phyloP scores from a whole-genome alignment of 2,888 invertebrate genomes.

The Halictus quadricinctus region DNA sequence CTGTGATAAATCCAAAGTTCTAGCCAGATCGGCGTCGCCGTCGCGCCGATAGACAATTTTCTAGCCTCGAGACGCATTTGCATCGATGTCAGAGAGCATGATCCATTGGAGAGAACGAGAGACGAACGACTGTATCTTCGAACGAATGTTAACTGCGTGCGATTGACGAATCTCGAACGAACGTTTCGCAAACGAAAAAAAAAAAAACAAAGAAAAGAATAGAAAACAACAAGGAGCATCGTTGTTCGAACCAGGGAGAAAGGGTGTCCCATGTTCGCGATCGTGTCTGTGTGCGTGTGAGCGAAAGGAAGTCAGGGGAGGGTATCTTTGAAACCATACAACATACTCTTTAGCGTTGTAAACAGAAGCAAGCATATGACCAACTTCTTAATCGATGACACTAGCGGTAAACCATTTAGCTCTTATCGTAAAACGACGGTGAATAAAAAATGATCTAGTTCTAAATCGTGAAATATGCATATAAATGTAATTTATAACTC shows the following conservation, averaged over 20 bases:
- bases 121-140: neutral
- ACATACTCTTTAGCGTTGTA: conserved; percentile 51
- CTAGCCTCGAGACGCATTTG: conserved; percentile 44
- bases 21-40: conserved; percentile 50
- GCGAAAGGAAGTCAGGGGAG: conserved; percentile 20
- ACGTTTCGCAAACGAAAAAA: neutral
- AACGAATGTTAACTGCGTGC: neutral
- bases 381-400: conserved; percentile 65
- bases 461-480: conserved; percentile 36
- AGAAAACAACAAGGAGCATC: neutral
- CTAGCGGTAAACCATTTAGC: conserved; percentile 44
- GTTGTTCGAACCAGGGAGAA: neutral
- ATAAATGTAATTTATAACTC: conserved; percentile 42
- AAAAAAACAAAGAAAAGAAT: neutral
- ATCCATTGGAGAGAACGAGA: neutral
- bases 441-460: conserved; percentile 37
- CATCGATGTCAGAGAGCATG: conserved; percentile 14
- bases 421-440: neutral
- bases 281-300: neutral
- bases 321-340: conserved; percentile 38
- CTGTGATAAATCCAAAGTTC: conserved; percentile 80
- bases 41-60: conserved; percentile 49
- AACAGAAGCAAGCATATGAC: conserved; percentile 65
- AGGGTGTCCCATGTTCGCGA: conserved; percentile 1
- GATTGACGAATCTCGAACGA: neutral